Percentiles rank a stretch among this genome's conserved stretches.
Conservation (phyloP, 2,113 vertebrate species). For the Poecilia latipinna region DNA sequence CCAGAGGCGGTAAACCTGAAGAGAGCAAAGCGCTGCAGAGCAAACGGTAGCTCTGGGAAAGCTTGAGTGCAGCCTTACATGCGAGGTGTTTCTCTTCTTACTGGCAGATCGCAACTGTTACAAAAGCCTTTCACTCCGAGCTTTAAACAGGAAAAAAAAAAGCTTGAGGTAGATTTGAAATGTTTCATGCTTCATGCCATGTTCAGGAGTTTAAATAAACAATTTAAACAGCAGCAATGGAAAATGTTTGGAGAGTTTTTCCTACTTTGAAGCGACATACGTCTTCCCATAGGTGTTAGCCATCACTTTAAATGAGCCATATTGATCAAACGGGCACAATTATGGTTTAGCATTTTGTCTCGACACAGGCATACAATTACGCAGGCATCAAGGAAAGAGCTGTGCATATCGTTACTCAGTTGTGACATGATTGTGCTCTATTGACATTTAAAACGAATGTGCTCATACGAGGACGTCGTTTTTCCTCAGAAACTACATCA, state of each 20-base stretch:
- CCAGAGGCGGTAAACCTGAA: not conserved
- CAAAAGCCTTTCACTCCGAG: not conserved
- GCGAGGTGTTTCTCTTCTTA: not conserved
- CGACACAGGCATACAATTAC: not conserved
- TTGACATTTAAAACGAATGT: not conserved
- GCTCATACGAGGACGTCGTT: too few relatives aligned
- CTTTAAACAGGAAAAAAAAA: too few relatives aligned
- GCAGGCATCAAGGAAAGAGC: not conserved
- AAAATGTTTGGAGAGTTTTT: not conserved
- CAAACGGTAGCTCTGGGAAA: too few relatives aligned
- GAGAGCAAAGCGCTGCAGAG: not conserved
- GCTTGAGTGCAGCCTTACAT: not conserved
- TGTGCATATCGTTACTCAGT: not conserved
- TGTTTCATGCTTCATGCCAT: not conserved
- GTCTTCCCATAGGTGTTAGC: not conserved
- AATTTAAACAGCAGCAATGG: not conserved
- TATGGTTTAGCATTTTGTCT: not conserved
- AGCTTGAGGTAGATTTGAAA: not conserved
- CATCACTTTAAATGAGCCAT: not conserved
- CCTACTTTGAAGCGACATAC: not conserved
- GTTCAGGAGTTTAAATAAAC: not conserved
- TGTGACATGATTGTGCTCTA: not conserved
- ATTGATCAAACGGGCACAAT: not conserved
- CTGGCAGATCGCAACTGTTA: not conserved
- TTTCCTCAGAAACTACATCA: too few relatives aligned